A percentile compares a stretch with the other conserved stretches of the same genome.
phyloP scores from a whole-genome alignment of 2,888 invertebrate species.

The Mellilla xanthometata region DNA sequence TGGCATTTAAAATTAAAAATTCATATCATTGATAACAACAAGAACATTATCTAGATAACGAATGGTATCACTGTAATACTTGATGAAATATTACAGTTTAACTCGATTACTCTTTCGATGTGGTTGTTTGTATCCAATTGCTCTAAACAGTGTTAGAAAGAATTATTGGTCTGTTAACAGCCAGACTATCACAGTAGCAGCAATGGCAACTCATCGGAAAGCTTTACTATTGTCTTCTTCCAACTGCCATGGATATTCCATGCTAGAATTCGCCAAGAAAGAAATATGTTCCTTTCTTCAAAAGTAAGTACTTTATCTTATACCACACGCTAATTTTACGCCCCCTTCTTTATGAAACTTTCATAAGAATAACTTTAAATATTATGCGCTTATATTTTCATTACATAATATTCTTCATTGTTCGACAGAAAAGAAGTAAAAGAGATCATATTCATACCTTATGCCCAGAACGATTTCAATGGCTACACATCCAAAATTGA shows the following conservation, averaged over 20 bases:
- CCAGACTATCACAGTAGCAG: neutral
- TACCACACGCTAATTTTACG: no score
- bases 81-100: slow-evolving; percentile 6
- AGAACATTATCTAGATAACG: slow-evolving; percentile 5
- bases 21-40: neutral
- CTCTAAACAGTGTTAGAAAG: neutral
- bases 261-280: slow-evolving; percentile 85
- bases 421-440: slow-evolving; percentile 85
- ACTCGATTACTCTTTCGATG: slow-evolving; percentile 21
- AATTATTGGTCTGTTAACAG: neutral
- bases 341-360: no score
- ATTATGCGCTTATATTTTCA: no score
- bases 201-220: slow-evolving; percentile 58
- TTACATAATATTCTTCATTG: no score
- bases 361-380: no score
- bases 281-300: slow-evolving; percentile 84
- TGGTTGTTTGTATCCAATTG: slow-evolving; percentile 2
- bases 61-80: slow-evolving; percentile 5
- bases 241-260: slow-evolving; percentile 84
- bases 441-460: slow-evolving; percentile 88
- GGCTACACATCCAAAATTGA: slow-evolving; percentile 84
- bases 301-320: slow-evolving; percentile 81
- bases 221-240: slow-evolving; percentile 87
- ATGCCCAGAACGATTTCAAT: slow-evolving; percentile 86
- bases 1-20: no score